Evolutionary conservation across 2,888 invertebrate genomes (phyloP).

Genomic region (Bombylius major): DNA sequence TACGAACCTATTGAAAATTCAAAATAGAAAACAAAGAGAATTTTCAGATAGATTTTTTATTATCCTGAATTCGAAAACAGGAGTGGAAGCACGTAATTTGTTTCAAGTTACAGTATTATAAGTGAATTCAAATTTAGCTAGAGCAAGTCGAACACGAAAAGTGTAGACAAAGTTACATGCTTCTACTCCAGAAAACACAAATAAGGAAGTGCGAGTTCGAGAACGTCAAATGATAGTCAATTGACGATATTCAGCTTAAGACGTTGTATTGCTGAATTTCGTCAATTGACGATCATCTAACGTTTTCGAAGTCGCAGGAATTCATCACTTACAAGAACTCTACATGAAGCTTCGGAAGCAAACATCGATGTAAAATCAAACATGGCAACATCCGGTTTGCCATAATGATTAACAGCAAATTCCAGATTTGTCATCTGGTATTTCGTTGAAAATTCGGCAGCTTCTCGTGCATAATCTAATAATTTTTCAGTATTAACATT

Average conservation of each 20-base stretch:
- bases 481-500: slow-evolving; percentile 86
- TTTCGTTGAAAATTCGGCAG: slow-evolving; percentile 87
- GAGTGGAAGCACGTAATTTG: too few relatives aligned
- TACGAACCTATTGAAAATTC: slow-evolving; percentile 26
- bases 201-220: too few relatives aligned
- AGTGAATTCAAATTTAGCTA: too few relatives aligned
- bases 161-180: neutral
- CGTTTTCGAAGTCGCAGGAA: too few relatives aligned
- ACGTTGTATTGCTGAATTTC: too few relatives aligned
- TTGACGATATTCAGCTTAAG: too few relatives aligned
- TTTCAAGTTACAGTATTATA: too few relatives aligned
- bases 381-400: slow-evolving; percentile 94
- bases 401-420: slow-evolving; percentile 96
- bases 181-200: neutral
- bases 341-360: slow-evolving; percentile 88
- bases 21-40: neutral
- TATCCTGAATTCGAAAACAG: too few relatives aligned
- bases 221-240: too few relatives aligned
- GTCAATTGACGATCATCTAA: too few relatives aligned
- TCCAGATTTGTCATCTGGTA: slow-evolving; percentile 75
- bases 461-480: slow-evolving; percentile 84
- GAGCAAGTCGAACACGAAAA: too few relatives aligned
- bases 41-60: too few relatives aligned
- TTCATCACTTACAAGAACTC: slow-evolving; percentile 46
- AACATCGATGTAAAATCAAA: slow-evolving; percentile 99